These are phyloP conservation scores for Acrobasis consociella DNA, from an alignment of 2,888 invertebrate genomes.

Conservation along the genomic window DNA sequence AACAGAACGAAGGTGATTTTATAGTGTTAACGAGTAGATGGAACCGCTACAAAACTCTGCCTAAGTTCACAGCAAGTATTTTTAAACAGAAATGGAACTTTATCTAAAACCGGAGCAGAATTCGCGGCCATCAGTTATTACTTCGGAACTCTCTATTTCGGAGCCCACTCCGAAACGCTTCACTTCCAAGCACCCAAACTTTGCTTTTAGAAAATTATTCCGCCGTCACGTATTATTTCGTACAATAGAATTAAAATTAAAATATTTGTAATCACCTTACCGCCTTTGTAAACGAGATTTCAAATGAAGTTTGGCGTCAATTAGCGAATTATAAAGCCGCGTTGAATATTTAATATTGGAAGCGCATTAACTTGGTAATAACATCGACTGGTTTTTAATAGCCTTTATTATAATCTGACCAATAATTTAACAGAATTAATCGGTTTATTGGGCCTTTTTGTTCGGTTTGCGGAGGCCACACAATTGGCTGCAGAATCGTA, in stretches of 20 bases:
- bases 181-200: constrained; percentile 28
- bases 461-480: constrained; percentile 81
- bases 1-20: too few relatives aligned
- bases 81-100: constrained; percentile 30
- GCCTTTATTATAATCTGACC: constrained; percentile 15
- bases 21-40: too few relatives aligned
- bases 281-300: constrained; percentile 26
- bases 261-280: constrained; percentile 24
- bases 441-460: constrained; percentile 38
- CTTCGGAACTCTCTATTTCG: constrained; percentile 38
- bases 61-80: constrained; percentile 15
- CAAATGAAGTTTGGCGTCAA: constrained; percentile 23
- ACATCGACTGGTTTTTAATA: constrained; percentile 23
- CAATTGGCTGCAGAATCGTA: constrained; percentile 84
- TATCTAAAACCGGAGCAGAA: constrained; percentile 32
- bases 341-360: constrained; percentile 16
- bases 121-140: constrained; percentile 37
- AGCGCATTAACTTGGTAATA: constrained; percentile 16
- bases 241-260: constrained; percentile 13
- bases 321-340: constrained; percentile 16
- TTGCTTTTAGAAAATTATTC: constrained; percentile 19
- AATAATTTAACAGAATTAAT: constrained; percentile 13
- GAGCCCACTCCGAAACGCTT: constrained; percentile 36
- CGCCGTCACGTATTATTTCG: constrained; percentile 11
- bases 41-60: too few relatives aligned